Base-by-base conservation (phyloP, 2,888 invertebrate genomes). In the Selenia dentaria region DNA sequence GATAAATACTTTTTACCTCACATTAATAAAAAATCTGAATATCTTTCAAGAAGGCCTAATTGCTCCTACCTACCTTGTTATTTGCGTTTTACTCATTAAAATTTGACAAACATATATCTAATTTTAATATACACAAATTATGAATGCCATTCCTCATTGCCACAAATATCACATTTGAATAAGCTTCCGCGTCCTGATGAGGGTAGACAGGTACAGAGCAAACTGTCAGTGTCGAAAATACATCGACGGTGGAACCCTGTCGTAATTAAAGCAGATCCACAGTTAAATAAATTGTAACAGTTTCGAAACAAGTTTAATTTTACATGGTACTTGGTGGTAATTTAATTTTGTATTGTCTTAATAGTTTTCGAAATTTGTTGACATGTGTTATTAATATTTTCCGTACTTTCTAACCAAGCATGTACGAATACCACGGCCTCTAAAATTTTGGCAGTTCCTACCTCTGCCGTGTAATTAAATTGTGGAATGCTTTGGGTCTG, bases 101-200 rank as follows among this genome's bases (percentile, higher is more conserved):
- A n/a, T n/a, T n/a, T n/a, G n/a, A n/a, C n/a, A n/a, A n/a, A n/a
- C n/a, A n/a, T n/a, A n/a, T n/a, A n/a, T n/a, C 35, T 44, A 51
- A 43, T 42, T 49, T 31, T 42, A 47, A 54, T 35, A 34, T 41
- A 45, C 54, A 39, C 13, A 42, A 44, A 54, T 51, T 51, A 47
- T 49, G 38, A 28, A 43, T 38, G 49, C 42, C 57, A 42, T 26
- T 50, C 39, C 16, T 45, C 25, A 54, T 57, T 51, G 41, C 29
- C 13, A 20, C 33, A 27, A 35, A 33, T 39, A 34, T 41, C 40
- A 36, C 36, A 46, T 48, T 36, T 29, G 39, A 38, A 38, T 38
- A 33, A 41, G 26, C 41, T 37, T 13, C 34, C 34, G 28, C 10
- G 9, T 41, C 27, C 25, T 39, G 47, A 48, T 24, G 37, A 42